phyloP scores from a whole-genome alignment of 2,888 invertebrate species.

The Cistogaster globosa region DNA sequence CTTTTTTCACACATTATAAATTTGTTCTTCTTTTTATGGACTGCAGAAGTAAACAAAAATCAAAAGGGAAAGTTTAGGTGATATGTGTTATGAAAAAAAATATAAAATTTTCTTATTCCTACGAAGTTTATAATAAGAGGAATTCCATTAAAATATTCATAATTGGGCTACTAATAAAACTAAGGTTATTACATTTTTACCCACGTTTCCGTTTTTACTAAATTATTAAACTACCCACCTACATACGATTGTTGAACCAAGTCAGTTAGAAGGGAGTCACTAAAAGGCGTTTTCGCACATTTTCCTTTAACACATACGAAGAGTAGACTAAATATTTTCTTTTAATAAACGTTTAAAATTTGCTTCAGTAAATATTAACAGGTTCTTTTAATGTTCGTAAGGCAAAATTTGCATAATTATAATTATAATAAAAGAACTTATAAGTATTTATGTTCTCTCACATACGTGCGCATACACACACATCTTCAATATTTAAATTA shows the following conservation, averaged over 20 bases:
- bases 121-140: too few species aligned
- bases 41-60: too few species aligned
- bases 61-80: too few species aligned
- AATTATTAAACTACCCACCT: conserved; percentile 6
- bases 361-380: conserved; percentile 29
- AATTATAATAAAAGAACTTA: conserved; percentile 76
- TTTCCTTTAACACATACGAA: conserved; percentile 9
- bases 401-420: conserved; percentile 78
- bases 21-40: too few species aligned
- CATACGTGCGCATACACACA: conserved; percentile 13
- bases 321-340: background rate
- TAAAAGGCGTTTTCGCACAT: conserved; percentile 41
- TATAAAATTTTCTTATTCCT: too few species aligned
- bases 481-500: conserved; percentile 67
- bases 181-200: too few species aligned
- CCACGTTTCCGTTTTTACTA: background rate
- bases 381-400: conserved; percentile 19
- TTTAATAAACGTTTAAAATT: conserved; percentile 42
- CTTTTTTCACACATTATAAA: too few species aligned
- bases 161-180: too few species aligned
- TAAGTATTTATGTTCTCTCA: conserved; percentile 46
- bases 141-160: too few species aligned
- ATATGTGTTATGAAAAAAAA: too few species aligned
- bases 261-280: conserved; percentile 17
- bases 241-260: conserved; percentile 1